Evolutionary conservation across 2,113 vertebrate species (phyloP), one percentile per base, ranked within the genome.

Genomic region (Copsychus sechellarum): DNA sequence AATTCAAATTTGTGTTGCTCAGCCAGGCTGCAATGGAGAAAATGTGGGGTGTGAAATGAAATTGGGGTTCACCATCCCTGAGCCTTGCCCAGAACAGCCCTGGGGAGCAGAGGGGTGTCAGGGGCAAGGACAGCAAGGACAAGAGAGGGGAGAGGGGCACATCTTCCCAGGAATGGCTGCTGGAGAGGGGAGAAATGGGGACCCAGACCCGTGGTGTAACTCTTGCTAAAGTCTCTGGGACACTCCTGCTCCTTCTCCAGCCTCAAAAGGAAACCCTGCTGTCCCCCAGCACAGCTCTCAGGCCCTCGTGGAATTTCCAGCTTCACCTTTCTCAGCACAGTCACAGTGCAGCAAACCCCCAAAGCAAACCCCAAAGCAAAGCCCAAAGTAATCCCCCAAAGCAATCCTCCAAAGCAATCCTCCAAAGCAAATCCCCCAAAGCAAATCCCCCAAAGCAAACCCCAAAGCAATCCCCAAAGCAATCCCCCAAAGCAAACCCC

Each of bases 311-410:
- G 14, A 6, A 11, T 22, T 26, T 14, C 40, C 69, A 45, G 48
- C 48, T 26, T 5, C 2, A 0, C 43, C 43, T 28, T 5, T 2
- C 36, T 3, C 45, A n/a, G 34, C 24, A 43, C 26, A 42, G 33
- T 7, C 29, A 54, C 17, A 11, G 26, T 19, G 51, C 51, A 54
- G 53, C 53, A 54, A 51, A 51, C 47, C 23, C 47, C 47, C 9
- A 48, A 24, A 24, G 11, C 22, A 48, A 48, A 24, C 5, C 47
- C 47, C 22, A 24, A 48, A 24, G 3, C 22, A 48, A 48, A 38
- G n/a, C n/a, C n/a, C n/a, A n/a, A n/a, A n/a, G n/a, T n/a, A n/a
- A n/a, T 38, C 38, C 38, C 38, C 38, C 38, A 40, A 40, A 40
- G 38, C 38, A 40, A 40, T 40, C 38, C 38, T 11, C 38, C 38